These are phyloP conservation scores for Tiliacea citrago DNA, from an alignment of 2,888 invertebrate genomes.

Conservation along the genomic window DNA sequence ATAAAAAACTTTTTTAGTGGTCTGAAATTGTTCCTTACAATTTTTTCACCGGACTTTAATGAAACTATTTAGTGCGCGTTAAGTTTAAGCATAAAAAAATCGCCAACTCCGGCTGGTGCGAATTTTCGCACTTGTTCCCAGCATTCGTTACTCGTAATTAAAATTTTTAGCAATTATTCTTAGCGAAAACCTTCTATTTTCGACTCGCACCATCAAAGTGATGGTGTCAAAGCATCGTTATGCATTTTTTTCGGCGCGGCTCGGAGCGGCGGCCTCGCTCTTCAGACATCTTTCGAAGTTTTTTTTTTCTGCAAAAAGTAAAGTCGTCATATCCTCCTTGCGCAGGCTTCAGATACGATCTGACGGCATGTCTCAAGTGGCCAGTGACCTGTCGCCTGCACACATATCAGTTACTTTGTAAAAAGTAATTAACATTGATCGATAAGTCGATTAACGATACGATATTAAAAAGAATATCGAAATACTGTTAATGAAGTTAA, in stretches of 20 bases:
- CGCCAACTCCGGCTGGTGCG: no score
- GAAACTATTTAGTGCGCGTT: conserved; percentile 7
- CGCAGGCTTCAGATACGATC: conserved; percentile 79
- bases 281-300: conserved; percentile 84
- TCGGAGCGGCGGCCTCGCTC: conserved; percentile 74
- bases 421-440: conserved; percentile 68
- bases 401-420: conserved; percentile 66
- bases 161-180: conserved; percentile 49
- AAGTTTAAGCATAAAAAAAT: no score
- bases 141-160: conserved; percentile 51
- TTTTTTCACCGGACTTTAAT: neutral
- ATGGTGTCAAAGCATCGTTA: conserved; percentile 76
- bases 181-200: conserved; percentile 66
- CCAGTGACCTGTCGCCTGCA: conserved; percentile 77
- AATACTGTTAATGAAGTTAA: conserved; percentile 57
- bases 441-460: conserved; percentile 56
- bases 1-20: no score
- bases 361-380: conserved; percentile 80
- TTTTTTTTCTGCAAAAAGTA: conserved; percentile 80
- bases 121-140: conserved; percentile 18
- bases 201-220: conserved; percentile 70
- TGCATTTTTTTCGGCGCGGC: conserved; percentile 81
- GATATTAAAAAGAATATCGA: conserved; percentile 41
- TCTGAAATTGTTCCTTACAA: neutral
- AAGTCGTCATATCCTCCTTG: conserved; percentile 82